Conservation (phyloP, 2,797 vertebrate genomes). For the Cyprinella venusta region DNA sequence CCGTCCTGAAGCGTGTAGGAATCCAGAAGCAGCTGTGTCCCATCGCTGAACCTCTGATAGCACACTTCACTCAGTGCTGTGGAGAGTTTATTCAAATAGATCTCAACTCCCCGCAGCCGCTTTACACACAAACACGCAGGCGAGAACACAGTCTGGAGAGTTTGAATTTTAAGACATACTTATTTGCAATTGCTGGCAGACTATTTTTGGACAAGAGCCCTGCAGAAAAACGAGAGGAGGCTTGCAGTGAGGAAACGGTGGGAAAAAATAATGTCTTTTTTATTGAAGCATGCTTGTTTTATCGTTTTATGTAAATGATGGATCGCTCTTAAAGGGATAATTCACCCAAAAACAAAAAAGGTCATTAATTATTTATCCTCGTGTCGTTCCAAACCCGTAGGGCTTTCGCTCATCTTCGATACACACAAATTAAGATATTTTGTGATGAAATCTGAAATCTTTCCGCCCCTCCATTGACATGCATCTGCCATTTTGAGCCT, state of each 20-base stretch:
- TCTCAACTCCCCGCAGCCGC: constrained; percentile 64
- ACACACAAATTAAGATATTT: background rate
- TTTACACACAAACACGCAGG: constrained; percentile 38
- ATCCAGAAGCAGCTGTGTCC: constrained; percentile 63
- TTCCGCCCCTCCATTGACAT: background rate
- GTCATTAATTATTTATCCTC: background rate
- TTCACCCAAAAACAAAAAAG: background rate
- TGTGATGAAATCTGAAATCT: background rate
- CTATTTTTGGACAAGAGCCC: constrained; percentile 24
- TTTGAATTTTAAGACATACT: constrained; percentile 28
- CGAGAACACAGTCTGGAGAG: constrained; percentile 15
- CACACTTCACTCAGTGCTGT: constrained; percentile 70
- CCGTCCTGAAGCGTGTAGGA: background rate
- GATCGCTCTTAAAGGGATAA: background rate
- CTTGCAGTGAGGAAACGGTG: background rate
- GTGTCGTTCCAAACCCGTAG: background rate
- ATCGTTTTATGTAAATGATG: background rate
- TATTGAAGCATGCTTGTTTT: background rate
- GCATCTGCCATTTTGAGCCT: background rate
- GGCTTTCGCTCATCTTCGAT: background rate
- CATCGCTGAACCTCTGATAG: constrained; percentile 74
- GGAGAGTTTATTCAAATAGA: constrained; percentile 77
- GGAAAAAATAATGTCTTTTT: constrained; percentile 4
- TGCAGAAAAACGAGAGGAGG: constrained; percentile 18
- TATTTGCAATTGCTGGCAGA: constrained; percentile 36